Percentiles rank a stretch among this genome's conserved stretches.
Conservation (phyloP, 2,113 vertebrate species). For the Eonycteris spelaea region DNA sequence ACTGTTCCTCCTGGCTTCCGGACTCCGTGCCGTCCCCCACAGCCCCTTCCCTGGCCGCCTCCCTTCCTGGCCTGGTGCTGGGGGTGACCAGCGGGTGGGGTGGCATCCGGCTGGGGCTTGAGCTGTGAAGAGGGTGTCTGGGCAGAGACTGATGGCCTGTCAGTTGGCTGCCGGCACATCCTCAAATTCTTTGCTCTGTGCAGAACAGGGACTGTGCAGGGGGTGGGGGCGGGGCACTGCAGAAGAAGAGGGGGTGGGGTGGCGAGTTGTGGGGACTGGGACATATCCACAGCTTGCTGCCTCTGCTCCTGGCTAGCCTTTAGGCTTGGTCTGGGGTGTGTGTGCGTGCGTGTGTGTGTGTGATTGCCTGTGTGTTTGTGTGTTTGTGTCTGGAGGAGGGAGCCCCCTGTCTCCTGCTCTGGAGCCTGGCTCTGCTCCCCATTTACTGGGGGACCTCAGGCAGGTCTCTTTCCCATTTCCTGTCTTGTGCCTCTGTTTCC, state of each 20-base stretch:
- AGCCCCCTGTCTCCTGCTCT: neutral
- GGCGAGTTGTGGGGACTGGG: neutral
- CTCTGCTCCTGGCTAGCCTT: neutral
- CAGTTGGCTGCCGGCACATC: conserved; percentile 78
- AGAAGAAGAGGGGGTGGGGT: neutral
- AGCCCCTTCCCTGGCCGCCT: conserved; percentile 86
- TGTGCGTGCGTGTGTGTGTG: neutral
- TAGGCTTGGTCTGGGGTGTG: neutral
- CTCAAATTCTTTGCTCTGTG: conserved; percentile 82
- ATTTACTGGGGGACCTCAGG: neutral
- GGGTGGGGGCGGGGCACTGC: neutral
- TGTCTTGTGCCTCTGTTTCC: neutral
- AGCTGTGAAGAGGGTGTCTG: conserved; percentile 85
- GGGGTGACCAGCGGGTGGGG: conserved; percentile 84
- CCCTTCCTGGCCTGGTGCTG: conserved; percentile 88
- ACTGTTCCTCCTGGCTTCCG: conserved; percentile 68
- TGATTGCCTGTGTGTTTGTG: neutral
- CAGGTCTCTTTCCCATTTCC: neutral
- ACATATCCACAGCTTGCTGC: neutral
- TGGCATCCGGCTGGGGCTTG: conserved; percentile 84
- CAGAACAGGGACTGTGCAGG: neutral
- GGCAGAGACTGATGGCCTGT: conserved; percentile 82
- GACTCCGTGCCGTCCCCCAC: conserved; percentile 78
- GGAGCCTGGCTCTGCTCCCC: neutral
- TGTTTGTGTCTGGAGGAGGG: neutral